Evolutionary conservation across 2,113 vertebrate species (phyloP).

Genomic region (Gymnobelideus leadbeateri): DNA sequence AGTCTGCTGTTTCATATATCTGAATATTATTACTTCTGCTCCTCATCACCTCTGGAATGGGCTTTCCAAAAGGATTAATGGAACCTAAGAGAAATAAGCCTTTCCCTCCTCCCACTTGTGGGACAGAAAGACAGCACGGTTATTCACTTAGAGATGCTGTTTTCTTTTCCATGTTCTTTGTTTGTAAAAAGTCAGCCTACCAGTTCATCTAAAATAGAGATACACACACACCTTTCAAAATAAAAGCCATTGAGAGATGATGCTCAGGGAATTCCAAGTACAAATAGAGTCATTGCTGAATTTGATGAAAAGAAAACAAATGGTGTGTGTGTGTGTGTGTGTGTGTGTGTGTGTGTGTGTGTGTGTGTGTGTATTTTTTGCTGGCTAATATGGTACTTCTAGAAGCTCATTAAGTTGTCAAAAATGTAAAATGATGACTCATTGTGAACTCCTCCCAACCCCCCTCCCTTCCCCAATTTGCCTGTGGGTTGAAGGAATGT

Average conservation of each 20-base stretch:
- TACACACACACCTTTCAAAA: conserved; percentile 48
- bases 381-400: conserved; percentile 66
- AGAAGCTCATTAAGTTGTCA: conserved; percentile 77
- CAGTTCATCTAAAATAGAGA: conserved; percentile 32
- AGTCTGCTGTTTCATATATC: conserved; percentile 64
- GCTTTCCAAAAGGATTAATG: conserved; percentile 74
- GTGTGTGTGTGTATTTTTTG: conserved; percentile 50
- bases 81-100: conserved; percentile 70
- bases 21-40: conserved; percentile 72
- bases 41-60: conserved; percentile 59
- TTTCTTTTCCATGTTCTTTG: conserved; percentile 25
- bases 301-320: conserved; percentile 34
- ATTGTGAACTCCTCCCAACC: conserved; percentile 64
- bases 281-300: conserved; percentile 53
- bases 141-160: conserved; percentile 53
- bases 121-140: conserved; percentile 14
- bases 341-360: background rate
- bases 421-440: conserved; percentile 74
- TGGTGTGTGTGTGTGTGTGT: background rate
- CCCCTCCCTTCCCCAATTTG: conserved; percentile 67
- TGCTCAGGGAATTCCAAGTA: conserved; percentile 22
- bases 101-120: conserved; percentile 7
- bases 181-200: conserved; percentile 3
- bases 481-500: conserved; percentile 76
- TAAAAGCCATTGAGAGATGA: conserved; percentile 25